A percentile compares a stretch with the other conserved stretches of the same genome.
phyloP scores from a whole-genome alignment of 2,888 invertebrate genomes.

The Agonopterix subpropinquella region DNA sequence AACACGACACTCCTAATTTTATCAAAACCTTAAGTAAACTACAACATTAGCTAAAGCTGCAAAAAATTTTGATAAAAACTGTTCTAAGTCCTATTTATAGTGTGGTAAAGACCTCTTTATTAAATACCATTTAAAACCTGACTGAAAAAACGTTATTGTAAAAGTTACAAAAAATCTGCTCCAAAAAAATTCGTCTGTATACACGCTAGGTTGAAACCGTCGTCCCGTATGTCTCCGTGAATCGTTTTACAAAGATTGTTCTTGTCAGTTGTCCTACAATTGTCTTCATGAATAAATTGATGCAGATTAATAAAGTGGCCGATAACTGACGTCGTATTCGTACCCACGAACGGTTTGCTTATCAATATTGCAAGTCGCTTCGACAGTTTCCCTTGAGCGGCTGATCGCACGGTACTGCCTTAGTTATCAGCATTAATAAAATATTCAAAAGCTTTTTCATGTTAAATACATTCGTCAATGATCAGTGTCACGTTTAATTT shows the following conservation, averaged over 20 bases:
- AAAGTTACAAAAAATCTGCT: too few species aligned
- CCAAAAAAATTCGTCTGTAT: neutral
- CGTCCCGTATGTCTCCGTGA: neutral
- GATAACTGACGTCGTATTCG: slow-evolving; percentile 49
- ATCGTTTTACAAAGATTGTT: neutral
- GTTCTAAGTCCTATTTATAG: too few species aligned
- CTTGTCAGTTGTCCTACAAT: slow-evolving; percentile 29
- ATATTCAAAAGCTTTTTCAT: slow-evolving; percentile 2
- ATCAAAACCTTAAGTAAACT: too few species aligned
- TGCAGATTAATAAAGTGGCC: slow-evolving; percentile 65
- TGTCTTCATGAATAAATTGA: slow-evolving; percentile 67
- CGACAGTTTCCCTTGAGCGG: slow-evolving; percentile 52
- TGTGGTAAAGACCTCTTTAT: too few species aligned
- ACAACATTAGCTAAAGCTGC: too few species aligned
- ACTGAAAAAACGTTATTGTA: too few species aligned
- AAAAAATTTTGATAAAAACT: too few species aligned
- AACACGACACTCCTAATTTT: too few species aligned
- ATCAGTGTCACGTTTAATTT: slow-evolving; percentile 13
- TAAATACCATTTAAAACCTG: too few species aligned
- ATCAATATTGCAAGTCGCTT: slow-evolving; percentile 59
- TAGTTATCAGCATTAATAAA: slow-evolving; percentile 1
- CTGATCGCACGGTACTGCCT: slow-evolving; percentile 38
- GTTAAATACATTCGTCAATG: slow-evolving; percentile 15
- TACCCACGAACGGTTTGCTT: slow-evolving; percentile 15
- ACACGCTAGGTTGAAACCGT: neutral